Base-by-base conservation (phyloP, 2,797 vertebrate genomes). In the Garrulus glandarius region DNA sequence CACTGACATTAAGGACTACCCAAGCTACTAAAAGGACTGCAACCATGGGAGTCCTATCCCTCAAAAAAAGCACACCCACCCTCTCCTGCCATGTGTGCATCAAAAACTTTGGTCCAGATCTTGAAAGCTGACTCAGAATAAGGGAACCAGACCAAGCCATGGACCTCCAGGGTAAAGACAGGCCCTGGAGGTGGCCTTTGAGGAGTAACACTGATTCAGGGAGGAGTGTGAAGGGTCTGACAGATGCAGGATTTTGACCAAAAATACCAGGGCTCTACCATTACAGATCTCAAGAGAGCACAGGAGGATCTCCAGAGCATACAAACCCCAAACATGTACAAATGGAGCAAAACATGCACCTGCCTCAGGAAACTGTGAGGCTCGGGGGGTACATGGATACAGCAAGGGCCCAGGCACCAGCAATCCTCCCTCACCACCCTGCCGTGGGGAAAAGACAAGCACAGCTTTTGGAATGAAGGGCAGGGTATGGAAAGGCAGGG, bases 321-420 rank as follows among this genome's bases (percentile, higher is more conserved):
- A 49, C 0, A 5, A 64, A 8, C 20, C 11, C n/a, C 30, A 50
- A 17, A 61, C 82, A 29, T 15, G 17, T 30, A 47, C 8, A 61
- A 68, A 59, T 1, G 3, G 41, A 63, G 16, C 5, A 47, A 43
- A 76, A 75, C 10, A 8, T 11, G 8, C 24, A n/a, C 29, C 11
- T 61, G 59, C 52, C 69, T 69, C 34, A 53, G 52, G 32, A 70
- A 49, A 30, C 21, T 26, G 27, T 0, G 3, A 78, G 63, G 60
- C 36, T 65, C 1, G 0, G 11, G 50, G 60, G 9, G 49, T 19
- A 49, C 3, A 0, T 2, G 7, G 29, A 11, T 52, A 29, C 5
- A 9, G 26, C 43, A 74, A 61, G 27, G 1, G 1, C 43, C 41
- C 41, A 36, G 63, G 50, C 34, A 77, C 21, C 10, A 3, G 11